Base-by-base conservation (phyloP, 2,888 invertebrate genomes). In the Dasysyrphus tricinctus region DNA sequence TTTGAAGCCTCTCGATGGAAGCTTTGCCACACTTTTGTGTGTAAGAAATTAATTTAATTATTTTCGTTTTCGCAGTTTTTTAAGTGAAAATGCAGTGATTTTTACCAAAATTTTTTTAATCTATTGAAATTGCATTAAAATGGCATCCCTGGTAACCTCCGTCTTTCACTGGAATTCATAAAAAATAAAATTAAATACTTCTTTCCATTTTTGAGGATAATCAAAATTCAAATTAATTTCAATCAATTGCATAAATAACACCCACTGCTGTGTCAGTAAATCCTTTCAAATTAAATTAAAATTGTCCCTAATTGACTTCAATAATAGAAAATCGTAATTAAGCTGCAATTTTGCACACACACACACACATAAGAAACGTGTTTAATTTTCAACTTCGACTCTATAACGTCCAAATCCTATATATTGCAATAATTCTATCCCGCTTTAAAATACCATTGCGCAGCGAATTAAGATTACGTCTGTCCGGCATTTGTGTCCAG, bases 381-480 rank as follows among this genome's bases (percentile, higher is more conserved):
- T 67, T 49, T 49, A 19, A 37, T 34, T 37, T 67, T 49, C 19
- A 74, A 39, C 14, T 34, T 34, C 49, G 37, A 57, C 11, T 57
- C 37, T 24, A 24, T 24, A 67, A 51, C 12, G 16, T 12, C 49
- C n/a, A 39, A 39, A 54, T 6, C 51, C n/a, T n/a, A n/a, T n/a
- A n/a, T n/a, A 54, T 11, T 61, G 37, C 61, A 61, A 61, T 61
- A 61, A 51, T 34, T 54, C 24, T 42, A 37, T 72, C 11, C 56
- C 42, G 72, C 44, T 72, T 84, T 84, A 76, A 76, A 72, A 84
- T 84, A 67, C 80, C 84, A 72, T n/a, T 74, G 32, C 29, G 44
- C 70, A 49, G 47, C 79, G 78, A 79, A 79, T 79, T 83, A 83
- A 79, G 79, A 83, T 83, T 57, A 39, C 77, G 69, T 54, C 37